Evolutionary conservation across 2,113 vertebrate genomes (phyloP).

Genomic region (Tautogolabrus adspersus): DNA sequence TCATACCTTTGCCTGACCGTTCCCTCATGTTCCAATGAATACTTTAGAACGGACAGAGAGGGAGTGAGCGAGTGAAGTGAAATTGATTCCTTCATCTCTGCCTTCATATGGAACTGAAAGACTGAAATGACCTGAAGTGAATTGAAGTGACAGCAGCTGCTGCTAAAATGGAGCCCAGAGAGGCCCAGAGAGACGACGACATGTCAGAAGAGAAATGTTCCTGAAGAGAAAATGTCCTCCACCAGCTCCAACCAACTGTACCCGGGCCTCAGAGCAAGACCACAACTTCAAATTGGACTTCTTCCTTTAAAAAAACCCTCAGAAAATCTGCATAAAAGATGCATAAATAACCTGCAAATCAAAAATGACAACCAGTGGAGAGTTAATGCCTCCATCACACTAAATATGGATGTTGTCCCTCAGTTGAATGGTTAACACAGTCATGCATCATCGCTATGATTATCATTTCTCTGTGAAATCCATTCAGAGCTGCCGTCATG

Average conservation of each 20-base stretch:
- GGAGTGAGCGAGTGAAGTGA: constrained; percentile 14
- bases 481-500: constrained; percentile 34
- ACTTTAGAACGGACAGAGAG: too few species aligned
- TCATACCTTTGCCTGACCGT: too few species aligned
- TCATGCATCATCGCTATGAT: constrained; percentile 17
- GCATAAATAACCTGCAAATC: background rate
- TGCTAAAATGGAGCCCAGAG: constrained; percentile 16
- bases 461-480: constrained; percentile 47
- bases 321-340: background rate
- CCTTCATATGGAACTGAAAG: constrained; percentile 12
- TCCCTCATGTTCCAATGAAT: too few species aligned
- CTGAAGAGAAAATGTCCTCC: constrained; percentile 12
- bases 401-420: constrained; percentile 40
- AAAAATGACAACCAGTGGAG: constrained; percentile 6
- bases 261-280: background rate
- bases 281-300: background rate
- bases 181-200: background rate
- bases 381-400: constrained; percentile 15
- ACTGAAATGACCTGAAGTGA: constrained; percentile 42
- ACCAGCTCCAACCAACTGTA: constrained; percentile 8
- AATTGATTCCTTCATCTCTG: constrained; percentile 41
- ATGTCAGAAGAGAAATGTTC: background rate
- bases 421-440: background rate
- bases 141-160: constrained; percentile 42
- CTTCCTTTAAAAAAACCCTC: background rate